Percentiles rank a stretch among this genome's conserved stretches.
These are phyloP conservation scores for Diachasmimorpha longicaudata DNA, from an alignment of 1,140 invertebrate species.

Conservation along the genomic window DNA sequence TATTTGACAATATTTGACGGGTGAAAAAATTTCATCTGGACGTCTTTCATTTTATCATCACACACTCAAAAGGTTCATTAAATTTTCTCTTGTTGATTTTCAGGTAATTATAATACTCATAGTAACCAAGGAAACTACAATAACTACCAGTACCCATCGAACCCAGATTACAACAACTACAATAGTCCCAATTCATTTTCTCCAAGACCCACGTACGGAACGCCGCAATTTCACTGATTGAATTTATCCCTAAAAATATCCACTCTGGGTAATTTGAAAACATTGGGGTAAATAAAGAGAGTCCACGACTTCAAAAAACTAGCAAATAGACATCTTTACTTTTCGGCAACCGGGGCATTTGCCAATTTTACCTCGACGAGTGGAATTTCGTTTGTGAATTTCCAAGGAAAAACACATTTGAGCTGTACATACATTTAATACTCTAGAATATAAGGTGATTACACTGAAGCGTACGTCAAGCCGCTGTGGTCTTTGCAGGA, in stretches of 20 bases:
- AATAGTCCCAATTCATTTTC: conserved; percentile 44
- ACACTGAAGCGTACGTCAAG: neutral
- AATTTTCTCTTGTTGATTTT: conserved; percentile 2
- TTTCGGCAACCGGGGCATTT: neutral
- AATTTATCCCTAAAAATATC: conserved; percentile 11
- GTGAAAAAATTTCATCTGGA: no score
- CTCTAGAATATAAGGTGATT: neutral
- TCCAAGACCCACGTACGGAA: conserved; percentile 60
- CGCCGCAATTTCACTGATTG: conserved; percentile 61
- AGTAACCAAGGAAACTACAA: conserved; percentile 45
- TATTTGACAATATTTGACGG: no score
- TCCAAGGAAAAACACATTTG: neutral
- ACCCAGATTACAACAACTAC: conserved; percentile 63
- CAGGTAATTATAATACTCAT: conserved; percentile 21
- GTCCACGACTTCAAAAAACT: neutral
- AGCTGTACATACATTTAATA: neutral
- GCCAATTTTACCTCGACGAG: neutral
- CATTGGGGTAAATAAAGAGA: neutral
- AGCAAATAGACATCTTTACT: neutral
- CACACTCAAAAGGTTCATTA: no score
- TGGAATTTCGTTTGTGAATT: neutral
- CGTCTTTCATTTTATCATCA: no score
- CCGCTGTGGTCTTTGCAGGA: neutral
- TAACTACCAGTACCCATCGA: conserved; percentile 60
- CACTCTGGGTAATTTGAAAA: neutral